Evolutionary conservation across 2,888 invertebrate species (phyloP).

Genomic region (Ectobius pallidus): DNA sequence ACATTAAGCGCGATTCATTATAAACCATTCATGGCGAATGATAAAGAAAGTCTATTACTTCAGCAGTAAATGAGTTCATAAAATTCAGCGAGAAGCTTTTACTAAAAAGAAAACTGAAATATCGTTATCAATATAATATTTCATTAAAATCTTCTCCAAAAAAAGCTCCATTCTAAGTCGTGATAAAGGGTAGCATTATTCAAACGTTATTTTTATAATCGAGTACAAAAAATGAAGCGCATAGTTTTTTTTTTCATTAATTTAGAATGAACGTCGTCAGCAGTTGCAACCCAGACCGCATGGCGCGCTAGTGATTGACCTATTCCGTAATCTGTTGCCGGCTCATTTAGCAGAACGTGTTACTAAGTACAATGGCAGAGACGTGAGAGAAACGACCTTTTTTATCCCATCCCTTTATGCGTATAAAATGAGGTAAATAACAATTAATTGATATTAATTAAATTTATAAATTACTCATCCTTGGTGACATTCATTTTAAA

Average conservation of each 20-base stretch:
- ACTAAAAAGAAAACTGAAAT: too few relatives aligned
- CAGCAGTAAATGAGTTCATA: too few relatives aligned
- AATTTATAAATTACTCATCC: too few relatives aligned
- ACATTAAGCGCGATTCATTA: too few relatives aligned
- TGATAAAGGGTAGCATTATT: neutral
- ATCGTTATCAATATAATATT: neutral
- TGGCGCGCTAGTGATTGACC: conserved; percentile 35
- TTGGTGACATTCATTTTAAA: too few relatives aligned
- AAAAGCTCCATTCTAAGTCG: neutral
- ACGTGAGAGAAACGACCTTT: neutral
- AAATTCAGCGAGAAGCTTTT: too few relatives aligned
- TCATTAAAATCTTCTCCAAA: neutral
- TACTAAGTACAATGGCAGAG: conserved; percentile 1
- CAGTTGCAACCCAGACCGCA: conserved; percentile 10
- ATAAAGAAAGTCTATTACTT: too few relatives aligned
- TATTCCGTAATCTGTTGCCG: conserved; percentile 34
- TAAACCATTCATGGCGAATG: too few relatives aligned
- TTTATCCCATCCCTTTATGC: too few relatives aligned
- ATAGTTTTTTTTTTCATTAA: neutral
- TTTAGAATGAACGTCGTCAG: neutral
- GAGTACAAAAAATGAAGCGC: neutral
- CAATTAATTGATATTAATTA: too few relatives aligned
- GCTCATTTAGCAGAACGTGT: conserved; percentile 34
- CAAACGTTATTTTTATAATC: neutral
- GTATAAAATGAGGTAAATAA: too few relatives aligned